phyloP scores from a whole-genome alignment of 37 sponge, comb jelly and placozoan species.

The Spongilla lacustris region DNA sequence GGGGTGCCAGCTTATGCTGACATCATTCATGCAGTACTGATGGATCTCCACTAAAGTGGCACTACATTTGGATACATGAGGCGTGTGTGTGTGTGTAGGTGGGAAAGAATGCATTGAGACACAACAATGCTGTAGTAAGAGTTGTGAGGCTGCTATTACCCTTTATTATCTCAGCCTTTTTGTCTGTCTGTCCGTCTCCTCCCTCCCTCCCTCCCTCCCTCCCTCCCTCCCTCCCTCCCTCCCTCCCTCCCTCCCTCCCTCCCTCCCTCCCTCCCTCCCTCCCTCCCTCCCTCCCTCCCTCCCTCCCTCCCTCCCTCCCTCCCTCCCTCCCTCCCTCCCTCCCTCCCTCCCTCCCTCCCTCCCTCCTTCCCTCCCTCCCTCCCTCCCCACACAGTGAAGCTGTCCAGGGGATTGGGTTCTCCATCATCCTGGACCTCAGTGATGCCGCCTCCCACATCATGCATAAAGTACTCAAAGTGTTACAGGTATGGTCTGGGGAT shows the following conservation, averaged over 20 bases:
- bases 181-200: no score
- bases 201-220: background rate
- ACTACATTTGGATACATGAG: no score
- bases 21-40: no score
- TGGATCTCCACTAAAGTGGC: no score
- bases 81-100: no score
- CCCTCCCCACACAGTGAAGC: constrained; percentile 29
- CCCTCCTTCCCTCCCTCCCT: background rate
- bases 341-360: background rate
- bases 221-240: background rate
- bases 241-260: background rate
- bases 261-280: background rate
- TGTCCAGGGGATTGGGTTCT: constrained; percentile 53
- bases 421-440: constrained; percentile 53
- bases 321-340: background rate
- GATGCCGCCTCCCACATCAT: constrained; percentile 27
- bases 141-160: no score
- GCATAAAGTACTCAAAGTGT: constrained; percentile 41
- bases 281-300: background rate
- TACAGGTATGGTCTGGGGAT: no score
- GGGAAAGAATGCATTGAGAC: no score
- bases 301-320: background rate
- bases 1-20: no score
- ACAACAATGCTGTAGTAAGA: no score
- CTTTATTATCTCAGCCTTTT: no score